A percentile compares a stretch with the other conserved stretches of the same genome.
phyloP scores from a whole-genome alignment of 2,888 invertebrate species.

The Meteorus colon region DNA sequence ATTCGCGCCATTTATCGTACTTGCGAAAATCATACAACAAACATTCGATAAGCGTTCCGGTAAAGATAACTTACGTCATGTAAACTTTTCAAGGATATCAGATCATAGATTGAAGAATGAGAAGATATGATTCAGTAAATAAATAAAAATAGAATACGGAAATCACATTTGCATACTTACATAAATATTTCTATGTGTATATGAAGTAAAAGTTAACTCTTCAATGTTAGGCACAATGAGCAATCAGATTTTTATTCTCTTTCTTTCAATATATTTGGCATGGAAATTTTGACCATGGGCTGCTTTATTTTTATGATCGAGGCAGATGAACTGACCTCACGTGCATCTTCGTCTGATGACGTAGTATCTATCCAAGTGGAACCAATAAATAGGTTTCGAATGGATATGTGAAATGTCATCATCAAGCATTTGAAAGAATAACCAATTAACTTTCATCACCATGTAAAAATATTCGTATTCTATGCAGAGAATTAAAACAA shows the following conservation, averaged over 20 bases:
- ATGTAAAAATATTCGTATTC: no score
- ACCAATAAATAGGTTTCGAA: not conserved
- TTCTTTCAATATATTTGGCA: slow-evolving; percentile 57
- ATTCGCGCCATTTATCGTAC: slow-evolving; percentile 25
- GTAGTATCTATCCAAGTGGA: not conserved
- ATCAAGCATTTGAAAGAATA: no score
- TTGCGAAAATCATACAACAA: slow-evolving; percentile 48
- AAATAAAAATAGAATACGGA: not conserved
- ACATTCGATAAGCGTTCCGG: slow-evolving; percentile 56
- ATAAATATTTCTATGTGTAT: no score
- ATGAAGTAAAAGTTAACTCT: no score
- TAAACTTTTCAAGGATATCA: slow-evolving; percentile 45
- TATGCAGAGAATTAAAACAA: no score
- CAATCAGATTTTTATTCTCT: not conserved
- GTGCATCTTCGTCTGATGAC: not conserved
- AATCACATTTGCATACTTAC: no score
- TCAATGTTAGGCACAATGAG: no score
- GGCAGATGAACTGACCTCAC: not conserved
- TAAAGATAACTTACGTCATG: slow-evolving; percentile 63
- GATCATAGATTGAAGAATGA: not conserved
- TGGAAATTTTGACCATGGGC: slow-evolving; percentile 45
- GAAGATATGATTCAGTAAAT: not conserved
- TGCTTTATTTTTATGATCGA: slow-evolving; percentile 33
- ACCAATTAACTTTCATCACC: no score
- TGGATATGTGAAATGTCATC: not conserved